phyloP scores from a whole-genome alignment of 2,888 invertebrate species.

The Melitaea athalia region DNA sequence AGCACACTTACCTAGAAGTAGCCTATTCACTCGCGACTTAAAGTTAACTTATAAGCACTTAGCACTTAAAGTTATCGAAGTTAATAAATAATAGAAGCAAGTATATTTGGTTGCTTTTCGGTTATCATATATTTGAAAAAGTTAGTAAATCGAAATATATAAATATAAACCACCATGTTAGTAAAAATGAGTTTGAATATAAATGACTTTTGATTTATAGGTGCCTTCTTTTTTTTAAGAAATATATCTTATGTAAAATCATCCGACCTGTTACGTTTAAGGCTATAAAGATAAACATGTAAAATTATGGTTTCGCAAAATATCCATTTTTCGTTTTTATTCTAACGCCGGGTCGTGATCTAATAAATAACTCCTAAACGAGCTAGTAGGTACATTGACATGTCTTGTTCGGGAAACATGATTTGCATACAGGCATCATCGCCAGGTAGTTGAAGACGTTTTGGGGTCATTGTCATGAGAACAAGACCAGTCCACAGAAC shows the following conservation, averaged over 20 bases:
- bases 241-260: conserved; percentile 13
- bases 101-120: too few species aligned
- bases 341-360: conserved; percentile 50
- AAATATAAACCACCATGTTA: too few species aligned
- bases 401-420: conserved; percentile 60
- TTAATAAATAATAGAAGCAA: too few species aligned
- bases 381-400: conserved; percentile 67
- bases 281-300: conserved; percentile 18
- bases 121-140: too few species aligned
- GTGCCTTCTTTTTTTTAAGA: background rate
- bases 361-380: conserved; percentile 70
- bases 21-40: too few species aligned
- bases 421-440: conserved; percentile 73
- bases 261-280: conserved; percentile 13
- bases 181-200: background rate
- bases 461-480: conserved; percentile 75
- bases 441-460: conserved; percentile 66
- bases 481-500: conserved; percentile 62
- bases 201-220: background rate
- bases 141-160: too few species aligned
- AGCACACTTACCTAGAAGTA: too few species aligned
- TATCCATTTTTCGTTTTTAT: conserved; percentile 32
- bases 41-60: too few species aligned
- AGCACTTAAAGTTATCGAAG: background rate
- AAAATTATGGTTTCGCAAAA: conserved; percentile 35